Percentiles rank a stretch among this genome's conserved stretches.
phyloP scores from a whole-genome alignment of 1,140 invertebrate species.

The Cydia splendana region DNA sequence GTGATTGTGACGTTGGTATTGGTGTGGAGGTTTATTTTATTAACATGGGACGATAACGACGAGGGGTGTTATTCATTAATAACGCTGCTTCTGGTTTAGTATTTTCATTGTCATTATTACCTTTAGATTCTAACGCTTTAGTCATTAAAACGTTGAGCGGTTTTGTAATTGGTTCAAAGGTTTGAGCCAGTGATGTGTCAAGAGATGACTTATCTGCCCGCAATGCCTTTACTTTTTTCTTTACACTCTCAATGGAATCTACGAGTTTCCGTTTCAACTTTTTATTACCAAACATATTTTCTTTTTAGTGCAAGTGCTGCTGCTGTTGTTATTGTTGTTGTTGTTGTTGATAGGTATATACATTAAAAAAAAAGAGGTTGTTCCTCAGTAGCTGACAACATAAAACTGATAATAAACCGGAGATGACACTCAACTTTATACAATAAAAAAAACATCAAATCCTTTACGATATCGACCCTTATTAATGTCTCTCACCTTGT shows the following conservation, averaged over 20 bases:
- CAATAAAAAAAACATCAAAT: not conserved
- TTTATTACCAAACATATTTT: conserved; percentile 5
- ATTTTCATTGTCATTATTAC: not conserved
- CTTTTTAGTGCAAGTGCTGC: not conserved
- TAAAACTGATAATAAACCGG: too few species aligned
- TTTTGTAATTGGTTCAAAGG: not conserved
- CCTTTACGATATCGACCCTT: conserved; percentile 13
- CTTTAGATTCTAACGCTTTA: not conserved
- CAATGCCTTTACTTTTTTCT: conserved; percentile 13
- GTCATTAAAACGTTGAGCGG: not conserved
- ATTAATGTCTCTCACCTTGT: not conserved
- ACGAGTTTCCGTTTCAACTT: conserved; percentile 9
- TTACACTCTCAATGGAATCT: not conserved
- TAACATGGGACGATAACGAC: too few species aligned
- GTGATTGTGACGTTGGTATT: too few species aligned
- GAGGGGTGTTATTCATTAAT: too few species aligned
- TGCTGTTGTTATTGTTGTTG: too few species aligned
- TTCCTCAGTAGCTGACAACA: too few species aligned
- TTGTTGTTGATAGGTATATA: too few species aligned
- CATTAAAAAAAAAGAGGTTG: not conserved
- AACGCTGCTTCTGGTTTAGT: too few species aligned
- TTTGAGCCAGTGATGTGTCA: too few species aligned
- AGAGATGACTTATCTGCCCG: not conserved
- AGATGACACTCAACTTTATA: too few species aligned
- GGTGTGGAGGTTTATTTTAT: too few species aligned